These are phyloP conservation scores for Pseudomyrmex concolor DNA, from an alignment of 1,140 invertebrate genomes.

Conservation along the genomic window DNA sequence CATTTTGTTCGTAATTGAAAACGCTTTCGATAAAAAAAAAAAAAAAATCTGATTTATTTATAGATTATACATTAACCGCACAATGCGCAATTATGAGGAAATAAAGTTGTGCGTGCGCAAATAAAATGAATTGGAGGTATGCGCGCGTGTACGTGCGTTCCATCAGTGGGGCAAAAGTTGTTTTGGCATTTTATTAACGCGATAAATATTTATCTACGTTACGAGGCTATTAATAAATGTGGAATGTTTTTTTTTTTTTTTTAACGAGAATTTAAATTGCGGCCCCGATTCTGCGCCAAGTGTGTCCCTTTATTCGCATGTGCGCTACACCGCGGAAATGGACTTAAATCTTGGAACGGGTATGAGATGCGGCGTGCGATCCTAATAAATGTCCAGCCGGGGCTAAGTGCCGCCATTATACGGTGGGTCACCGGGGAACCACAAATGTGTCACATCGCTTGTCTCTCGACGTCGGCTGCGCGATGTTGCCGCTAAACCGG, in stretches of 20 bases:
- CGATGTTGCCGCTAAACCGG: conserved; percentile 63
- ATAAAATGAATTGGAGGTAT: too few species aligned
- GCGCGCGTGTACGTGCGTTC: too few species aligned
- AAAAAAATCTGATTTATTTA: not conserved
- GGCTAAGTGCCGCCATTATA: conserved; percentile 45
- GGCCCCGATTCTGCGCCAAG: not conserved
- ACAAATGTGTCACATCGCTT: conserved; percentile 78
- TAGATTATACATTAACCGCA: not conserved
- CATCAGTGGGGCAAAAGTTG: too few species aligned
- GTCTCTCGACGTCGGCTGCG: conserved; percentile 67
- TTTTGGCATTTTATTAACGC: too few species aligned
- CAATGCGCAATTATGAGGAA: too few species aligned
- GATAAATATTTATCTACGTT: too few species aligned
- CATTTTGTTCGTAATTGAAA: not conserved
- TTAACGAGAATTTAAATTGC: too few species aligned
- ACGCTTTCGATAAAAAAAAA: not conserved
- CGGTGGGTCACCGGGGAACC: conserved; percentile 75
- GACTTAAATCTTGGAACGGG: conserved; percentile 28
- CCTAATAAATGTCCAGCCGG: conserved; percentile 58
- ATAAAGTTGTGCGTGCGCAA: too few species aligned
- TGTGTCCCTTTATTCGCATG: not conserved
- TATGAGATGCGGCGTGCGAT: conserved; percentile 9
- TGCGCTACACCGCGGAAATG: not conserved
- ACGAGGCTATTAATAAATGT: too few species aligned
- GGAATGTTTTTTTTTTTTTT: too few species aligned